Percentiles rank a stretch among this genome's conserved stretches.
phyloP scores from a whole-genome alignment of 2,797 vertebrate genomes.

The Semaprochilodus insignis region DNA sequence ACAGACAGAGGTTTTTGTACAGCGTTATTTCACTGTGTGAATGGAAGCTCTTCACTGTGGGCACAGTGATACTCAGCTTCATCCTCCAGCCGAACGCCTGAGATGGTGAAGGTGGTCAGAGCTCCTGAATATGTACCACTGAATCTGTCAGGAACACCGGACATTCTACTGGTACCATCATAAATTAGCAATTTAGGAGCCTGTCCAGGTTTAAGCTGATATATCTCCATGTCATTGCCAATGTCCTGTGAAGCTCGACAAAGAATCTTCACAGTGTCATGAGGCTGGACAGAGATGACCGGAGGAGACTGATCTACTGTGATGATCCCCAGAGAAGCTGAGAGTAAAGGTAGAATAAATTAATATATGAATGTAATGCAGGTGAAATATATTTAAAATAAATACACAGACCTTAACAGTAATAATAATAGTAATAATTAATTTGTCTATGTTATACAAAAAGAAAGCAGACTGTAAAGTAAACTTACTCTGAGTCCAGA shows the following conservation, averaged over 20 bases:
- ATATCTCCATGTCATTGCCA: constrained; percentile 14
- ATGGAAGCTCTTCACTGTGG: constrained; percentile 14
- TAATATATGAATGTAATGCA: not conserved
- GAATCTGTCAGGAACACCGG: constrained; percentile 5
- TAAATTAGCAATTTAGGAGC: constrained; percentile 20
- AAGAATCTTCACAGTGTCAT: constrained; percentile 34
- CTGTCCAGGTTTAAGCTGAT: constrained; percentile 52
- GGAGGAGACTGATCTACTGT: constrained; percentile 45
- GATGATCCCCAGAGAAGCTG: constrained; percentile 29
- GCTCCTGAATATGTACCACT: constrained; percentile 1
- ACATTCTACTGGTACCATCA: constrained; percentile 1
- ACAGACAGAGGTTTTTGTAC: constrained; percentile 17
- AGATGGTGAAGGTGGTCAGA: constrained; percentile 45
- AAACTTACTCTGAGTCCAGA: not conserved
- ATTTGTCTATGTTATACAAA: not conserved
- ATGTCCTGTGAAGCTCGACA: constrained; percentile 41
- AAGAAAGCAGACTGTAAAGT: not conserved
- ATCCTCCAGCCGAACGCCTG: constrained; percentile 30
- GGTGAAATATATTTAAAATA: not conserved
- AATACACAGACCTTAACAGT: not conserved
- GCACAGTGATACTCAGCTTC: constrained; percentile 42
- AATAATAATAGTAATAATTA: not conserved
- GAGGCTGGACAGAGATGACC: constrained; percentile 34
- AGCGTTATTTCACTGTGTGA: constrained; percentile 5
- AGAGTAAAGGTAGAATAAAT: not conserved